Evolutionary conservation across 2,113 vertebrate genomes (phyloP).

Genomic region (Menidia beryllina): DNA sequence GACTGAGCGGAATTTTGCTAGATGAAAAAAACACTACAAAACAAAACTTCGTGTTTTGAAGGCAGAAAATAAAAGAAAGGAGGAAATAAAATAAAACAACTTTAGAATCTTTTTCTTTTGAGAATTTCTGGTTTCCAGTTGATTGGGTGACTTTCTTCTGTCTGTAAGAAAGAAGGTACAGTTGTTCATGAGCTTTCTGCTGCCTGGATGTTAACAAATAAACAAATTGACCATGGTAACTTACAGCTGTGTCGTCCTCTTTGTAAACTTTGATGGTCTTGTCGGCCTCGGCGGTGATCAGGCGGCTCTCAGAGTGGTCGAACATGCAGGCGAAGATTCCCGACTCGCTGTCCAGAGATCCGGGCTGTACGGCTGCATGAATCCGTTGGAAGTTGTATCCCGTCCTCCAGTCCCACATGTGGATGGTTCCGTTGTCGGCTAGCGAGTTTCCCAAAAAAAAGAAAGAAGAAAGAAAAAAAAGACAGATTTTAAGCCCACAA

Average conservation of each 20-base stretch:
- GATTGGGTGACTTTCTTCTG: constrained; percentile 96
- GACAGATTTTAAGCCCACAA: too few relatives aligned
- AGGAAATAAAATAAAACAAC: constrained; percentile 6
- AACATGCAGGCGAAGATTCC: constrained; percentile 97
- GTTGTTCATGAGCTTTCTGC: not conserved
- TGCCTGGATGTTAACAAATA: rapidly evolving
- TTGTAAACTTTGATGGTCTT: constrained; percentile 99
- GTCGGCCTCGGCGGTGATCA: constrained; percentile 96
- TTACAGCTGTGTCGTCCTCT: constrained; percentile 95
- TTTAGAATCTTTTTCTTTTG: constrained; percentile 96
- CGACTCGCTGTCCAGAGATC: constrained; percentile 97
- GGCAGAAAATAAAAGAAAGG: constrained; percentile 13
- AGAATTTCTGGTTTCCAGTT: constrained; percentile 99
- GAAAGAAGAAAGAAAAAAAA: too few relatives aligned
- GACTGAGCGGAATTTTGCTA: not conserved
- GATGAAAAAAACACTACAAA: constrained; percentile 4
- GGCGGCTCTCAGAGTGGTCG: constrained; percentile 92
- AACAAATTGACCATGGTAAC: constrained; percentile 9
- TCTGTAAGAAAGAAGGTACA: constrained; percentile 84
- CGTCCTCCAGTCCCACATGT: constrained; percentile 99
- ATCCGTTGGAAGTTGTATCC: constrained; percentile 99
- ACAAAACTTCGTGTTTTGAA: constrained; percentile 5
- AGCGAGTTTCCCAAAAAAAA: too few relatives aligned
- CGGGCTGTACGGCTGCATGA: constrained; percentile 96
- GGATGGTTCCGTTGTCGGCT: constrained; percentile 99